Base-by-base conservation (phyloP, 2,888 invertebrate species). In the Epinotia ramella region DNA sequence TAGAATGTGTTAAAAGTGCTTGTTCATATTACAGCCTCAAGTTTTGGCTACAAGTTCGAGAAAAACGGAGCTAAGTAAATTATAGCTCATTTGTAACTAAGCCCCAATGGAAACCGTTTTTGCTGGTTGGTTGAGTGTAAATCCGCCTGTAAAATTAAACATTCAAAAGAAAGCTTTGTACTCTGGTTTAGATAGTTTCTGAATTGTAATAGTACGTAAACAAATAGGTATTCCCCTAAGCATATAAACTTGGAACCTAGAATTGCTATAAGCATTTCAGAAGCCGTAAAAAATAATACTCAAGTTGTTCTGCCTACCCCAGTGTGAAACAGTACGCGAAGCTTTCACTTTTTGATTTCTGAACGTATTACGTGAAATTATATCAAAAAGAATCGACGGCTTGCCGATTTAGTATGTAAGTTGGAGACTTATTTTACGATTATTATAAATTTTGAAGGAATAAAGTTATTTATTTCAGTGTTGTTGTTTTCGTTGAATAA, bases 381-480 rank as follows among this genome's bases (percentile, higher is more conserved):
- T 33, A 20, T 68, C 44, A n/a, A 18, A 56, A 73, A 65, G 7
- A 62, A 62, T 65, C 24, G 46, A 49, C 18, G n/a, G 44, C 70
- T 70, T 75, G 70, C 75, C 75, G 33, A 71, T 70, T 62, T 70
- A 57, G 18, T 65, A 65, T 53, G 40, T 71, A 75, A 65, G 46
- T 44, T 65, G 57, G 18, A 65, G 46, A 65, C 28, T 46, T 65
- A 75, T 56, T 70, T 65, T 73, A 44, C 59, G 33, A 40, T 59
- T 65, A 53, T 53, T 13, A 33, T 73, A 62, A 16, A 49, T 59
- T 46, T 46, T 73, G 53, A 56, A 28, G 49, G 49, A 70, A 70
- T 75, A 75, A 70, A 75, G 65, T 60, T 71, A 70, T 75, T 75
- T 75, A 75, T 75, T 75, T 71, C 63, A 69, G 3, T 28, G 24